Evolutionary conservation across 2,888 invertebrate genomes (phyloP), one percentile per base, ranked within the genome.

Genomic region (Diploptera punctata): DNA sequence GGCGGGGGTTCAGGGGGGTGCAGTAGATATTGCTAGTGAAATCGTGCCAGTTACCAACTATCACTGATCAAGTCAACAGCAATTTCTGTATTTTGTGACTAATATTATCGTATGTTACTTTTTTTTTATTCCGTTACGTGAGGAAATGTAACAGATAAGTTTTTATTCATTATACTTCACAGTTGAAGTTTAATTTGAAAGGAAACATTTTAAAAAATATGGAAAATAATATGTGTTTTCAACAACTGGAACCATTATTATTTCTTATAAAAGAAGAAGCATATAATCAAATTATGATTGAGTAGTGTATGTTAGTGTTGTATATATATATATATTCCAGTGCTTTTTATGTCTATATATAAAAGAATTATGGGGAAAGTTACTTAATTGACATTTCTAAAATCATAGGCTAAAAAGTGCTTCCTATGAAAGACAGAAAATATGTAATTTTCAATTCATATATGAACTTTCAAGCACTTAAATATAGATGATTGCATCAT

Each of bases 41-140:
- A 24, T 24, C 19, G 54, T 65, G 49, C 69, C 57, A 71, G 67
- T 71, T 44, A 71, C 73, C 13, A 38, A n/a, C 57, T 10, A 57
- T 29, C 57, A 57, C 57, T 57, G 57, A 57, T 16, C 26, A 26
- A 57, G 57, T 5, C 24, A 47, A 47, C 9, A 29, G 16, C 57
- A 29, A 19, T 29, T 13, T n/a, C 57, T 24, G 21, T 7, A 26
- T 29, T 1, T 31, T 21, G 31, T 57, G 24, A 57, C 10, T 31
- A 29, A 16, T 29, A 29, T 26, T 10, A 9, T 9, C 16, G 18
- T 47, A n/a, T 47, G 47, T n/a, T 47, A 47, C 47, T 13, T 47
- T 47, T n/a, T 47, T 47, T 3, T 47, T 9, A 4, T 4, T 47
- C 9, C 18, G 10, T 13, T 47, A n/a, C n/a, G 10, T 47, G 47